Evolutionary conservation across 2,888 invertebrate species (phyloP).

Genomic region (Pterostichus madidus): DNA sequence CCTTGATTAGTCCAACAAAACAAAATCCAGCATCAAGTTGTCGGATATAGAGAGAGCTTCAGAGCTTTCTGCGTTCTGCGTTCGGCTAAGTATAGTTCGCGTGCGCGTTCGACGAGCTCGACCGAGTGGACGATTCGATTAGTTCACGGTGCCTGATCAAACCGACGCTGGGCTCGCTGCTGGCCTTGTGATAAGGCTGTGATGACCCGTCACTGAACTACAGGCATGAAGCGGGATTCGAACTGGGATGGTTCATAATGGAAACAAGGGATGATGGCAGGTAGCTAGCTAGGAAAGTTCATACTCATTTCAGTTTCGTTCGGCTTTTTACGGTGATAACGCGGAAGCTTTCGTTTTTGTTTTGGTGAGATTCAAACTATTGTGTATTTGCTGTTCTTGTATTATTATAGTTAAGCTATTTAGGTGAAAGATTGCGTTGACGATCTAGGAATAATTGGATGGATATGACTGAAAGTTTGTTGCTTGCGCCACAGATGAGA

Average conservation of each 20-base stretch:
- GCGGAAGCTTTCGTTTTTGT: no score
- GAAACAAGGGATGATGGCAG: no score
- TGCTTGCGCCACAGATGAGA: no score
- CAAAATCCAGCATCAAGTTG: constrained; percentile 12
- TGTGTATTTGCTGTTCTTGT: no score
- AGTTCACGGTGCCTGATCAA: constrained; percentile 42
- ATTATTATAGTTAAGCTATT: no score
- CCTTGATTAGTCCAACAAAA: background rate
- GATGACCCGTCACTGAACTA: constrained; percentile 31
- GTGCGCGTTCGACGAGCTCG: constrained; percentile 18
- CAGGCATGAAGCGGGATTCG: background rate
- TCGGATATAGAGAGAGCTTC: background rate
- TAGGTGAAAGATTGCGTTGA: no score
- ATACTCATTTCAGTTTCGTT: no score
- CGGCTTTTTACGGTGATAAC: no score
- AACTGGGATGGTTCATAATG: background rate
- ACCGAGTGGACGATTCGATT: constrained; percentile 48
- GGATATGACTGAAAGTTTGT: no score
- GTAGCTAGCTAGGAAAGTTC: no score
- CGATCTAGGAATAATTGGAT: no score
- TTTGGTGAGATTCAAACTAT: no score
- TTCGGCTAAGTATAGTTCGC: constrained; percentile 19
- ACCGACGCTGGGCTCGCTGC: constrained; percentile 31
- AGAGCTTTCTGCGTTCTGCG: background rate
- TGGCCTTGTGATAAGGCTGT: constrained; percentile 41